Evolutionary conservation across 2,797 vertebrate species (phyloP), one percentile per base, ranked within the genome.

Genomic region (Manis pentadactyla): DNA sequence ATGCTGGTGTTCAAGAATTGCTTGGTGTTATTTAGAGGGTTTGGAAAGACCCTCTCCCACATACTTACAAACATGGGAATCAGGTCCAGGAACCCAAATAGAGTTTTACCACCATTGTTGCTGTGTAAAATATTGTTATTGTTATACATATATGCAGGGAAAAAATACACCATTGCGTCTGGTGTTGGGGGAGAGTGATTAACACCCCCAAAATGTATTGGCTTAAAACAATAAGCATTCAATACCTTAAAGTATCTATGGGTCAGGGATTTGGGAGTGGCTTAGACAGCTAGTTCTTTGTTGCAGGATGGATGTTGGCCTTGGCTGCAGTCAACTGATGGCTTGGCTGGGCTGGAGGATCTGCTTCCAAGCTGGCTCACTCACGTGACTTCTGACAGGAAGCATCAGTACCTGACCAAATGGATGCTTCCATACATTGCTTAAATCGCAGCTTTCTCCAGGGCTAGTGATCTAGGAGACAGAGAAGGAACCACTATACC

Each of bases 281-380:
- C 19, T 95, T 34, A 19, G 4, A 4, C 39, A 19, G 5, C 3
- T 9, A 5, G 8, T 42, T 42, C 46, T 21, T 73, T 13, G 3
- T 1, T 55, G 6, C 18, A 39, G 1, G 29, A 19, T 27, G 51
- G 27, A 37, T 3, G 23, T 0, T 11, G 19, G 9, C 17, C 2
- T 25, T 18, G 37, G 39, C 31, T 83, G 5, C 29, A 29, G 42
- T 90, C 19, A 21, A 12, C 42, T 29, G 5, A 18, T 49, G 15
- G 4, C 18, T 17, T 29, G 14, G 6, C 11, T 3, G 4, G 34
- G 21, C 63, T 53, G 23, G 7, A 75, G 8, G 25, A 27, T 14
- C 21, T 25, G 5, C 14, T 64, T 90, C 59, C 13, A 14, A 23
- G 13, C 10, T 23, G 61, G 15, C 19, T 46, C 15, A 1, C 25